Base-by-base conservation (phyloP, 30 jellyfish, hydroid and myxozoan species). In the Turritopsis rubra region DNA sequence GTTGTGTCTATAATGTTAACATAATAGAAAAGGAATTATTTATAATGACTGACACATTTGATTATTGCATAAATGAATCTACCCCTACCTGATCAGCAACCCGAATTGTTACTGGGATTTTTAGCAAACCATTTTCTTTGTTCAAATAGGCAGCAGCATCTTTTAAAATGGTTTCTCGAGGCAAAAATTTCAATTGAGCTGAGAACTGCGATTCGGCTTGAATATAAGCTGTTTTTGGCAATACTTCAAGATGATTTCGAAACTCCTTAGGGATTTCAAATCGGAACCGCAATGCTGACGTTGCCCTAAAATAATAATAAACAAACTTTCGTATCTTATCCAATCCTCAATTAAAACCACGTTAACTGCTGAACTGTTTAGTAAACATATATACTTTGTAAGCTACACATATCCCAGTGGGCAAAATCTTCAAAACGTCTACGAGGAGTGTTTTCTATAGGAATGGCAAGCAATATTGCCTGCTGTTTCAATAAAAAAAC, bases 181-280 rank as follows among this genome's bases (percentile, higher is more conserved):
- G 99, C 0, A 93, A 93, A 72, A 93, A 93, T 65, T 93, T 93
- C 83, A 93, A 85, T 79, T 93, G 99, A 53, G 96, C 99, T 17
- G 99, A 93, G 83, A 93, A 89, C 80, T 88, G 96, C 0, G 99
- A 93, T 81, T 93, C 99, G 20, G 99, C 96, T 75, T 93, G 99
- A 72, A 93, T 79, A 82, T 87, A 93, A 21, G 96, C 99, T 18
- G 99, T 88, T 81, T 86, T 88, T 71, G 99, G 99, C 80, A 93
- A 71, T 7, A 93, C 76, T 68, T 93, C 99, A 20, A 93, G 66
- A 71, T 86, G 96, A 66, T 88, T 89, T 29, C 96, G 91, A 21
- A 93, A 84, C 53, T 83, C 94, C 65, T 93, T 93, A 23, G 99
- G 99, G 25, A 88, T 52, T 53, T 93, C 97, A 77, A 93, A 93